Evolutionary conservation across 2,113 vertebrate species (phyloP), one percentile per base, ranked within the genome.

Genomic region (Accipiter virgatus): DNA sequence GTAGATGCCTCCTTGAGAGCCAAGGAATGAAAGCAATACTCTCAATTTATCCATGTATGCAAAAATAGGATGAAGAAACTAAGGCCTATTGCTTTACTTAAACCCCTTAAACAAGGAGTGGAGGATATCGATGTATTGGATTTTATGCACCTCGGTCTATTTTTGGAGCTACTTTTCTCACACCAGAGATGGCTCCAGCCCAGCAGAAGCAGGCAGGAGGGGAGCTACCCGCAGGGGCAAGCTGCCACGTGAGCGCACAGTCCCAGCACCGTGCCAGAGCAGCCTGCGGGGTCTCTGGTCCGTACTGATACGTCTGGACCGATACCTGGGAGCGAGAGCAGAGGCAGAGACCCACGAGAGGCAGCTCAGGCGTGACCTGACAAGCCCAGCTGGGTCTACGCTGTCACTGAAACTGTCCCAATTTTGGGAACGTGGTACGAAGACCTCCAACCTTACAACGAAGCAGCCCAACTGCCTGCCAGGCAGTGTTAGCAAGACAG

Each of bases 281-380:
- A 32, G 42, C 65, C 72, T 40, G n/a, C 0, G 2, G 47, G 3
- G 12, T 59, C 55, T 55, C 62, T 1, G 1, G 25, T 22, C 45
- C 1, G 0, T 23, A n/a, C 38, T 1, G 1, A 16, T 7, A 13
- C 5, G 1, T n/a, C 62, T 36, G 32, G 12, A 34, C 22, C 13
- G 1, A 11, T 5, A 2, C 21, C 8, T 65, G 72, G 42, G 81
- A 34, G 9, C 6, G 29, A 40, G 55, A 34, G 11, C 38, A 45
- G 79, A 68, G 48, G 22, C 21, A 8, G 58, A 65, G 31, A 29
- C 27, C 40, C 34, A 14, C 0, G 1, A 40, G 62, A 61, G 23
- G 29, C 53, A 61, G 63, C 40, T 68, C 29, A 20, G 29, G 23
- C 0, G 0, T 55, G 63, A 43, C 63, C 32, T 6, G n/a, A 48